Percentiles rank a stretch among this genome's conserved stretches.
Evolutionary conservation across 2,113 vertebrate genomes (phyloP).

Genomic region (Anoplopoma fimbria): DNA sequence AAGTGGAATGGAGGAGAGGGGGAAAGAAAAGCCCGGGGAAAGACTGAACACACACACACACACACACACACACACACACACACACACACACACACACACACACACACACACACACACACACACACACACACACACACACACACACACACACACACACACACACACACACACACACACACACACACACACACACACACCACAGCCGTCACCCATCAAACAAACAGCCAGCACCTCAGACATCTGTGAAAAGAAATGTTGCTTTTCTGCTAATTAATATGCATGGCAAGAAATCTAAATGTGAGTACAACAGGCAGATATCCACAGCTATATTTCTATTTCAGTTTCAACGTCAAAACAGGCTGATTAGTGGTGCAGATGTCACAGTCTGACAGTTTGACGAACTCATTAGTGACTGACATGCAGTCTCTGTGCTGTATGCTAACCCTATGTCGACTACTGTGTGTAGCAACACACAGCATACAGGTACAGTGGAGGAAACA

Average conservation of each 20-base stretch:
- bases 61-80: neutral
- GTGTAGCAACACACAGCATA: conserved; percentile 17
- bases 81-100: conserved; percentile 3
- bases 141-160: no score
- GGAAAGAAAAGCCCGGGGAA: conserved; percentile 22
- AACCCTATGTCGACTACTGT: conserved; percentile 16
- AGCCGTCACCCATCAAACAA: conserved; percentile 49
- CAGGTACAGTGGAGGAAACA: conserved; percentile 50
- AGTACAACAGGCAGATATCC: conserved; percentile 23
- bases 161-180: conserved; percentile 1
- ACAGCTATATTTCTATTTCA: conserved; percentile 22
- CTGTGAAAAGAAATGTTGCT: conserved; percentile 35
- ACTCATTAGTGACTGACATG: conserved; percentile 49
- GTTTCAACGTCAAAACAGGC: conserved; percentile 35
- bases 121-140: no score
- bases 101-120: neutral
- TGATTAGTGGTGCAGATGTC: conserved; percentile 34
- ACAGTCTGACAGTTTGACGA: conserved; percentile 39
- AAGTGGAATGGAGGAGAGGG: conserved; percentile 17
- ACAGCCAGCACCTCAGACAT: conserved; percentile 29
- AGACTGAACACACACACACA: conserved; percentile 15
- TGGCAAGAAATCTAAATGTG: conserved; percentile 7
- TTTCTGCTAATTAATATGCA: conserved; percentile 52
- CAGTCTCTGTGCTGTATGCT: conserved; percentile 30
- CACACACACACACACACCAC: neutral